Percentiles rank a stretch among this genome's conserved stretches.
phyloP scores from a whole-genome alignment of 2,888 invertebrate genomes.

The Andricus quercusramuli region DNA sequence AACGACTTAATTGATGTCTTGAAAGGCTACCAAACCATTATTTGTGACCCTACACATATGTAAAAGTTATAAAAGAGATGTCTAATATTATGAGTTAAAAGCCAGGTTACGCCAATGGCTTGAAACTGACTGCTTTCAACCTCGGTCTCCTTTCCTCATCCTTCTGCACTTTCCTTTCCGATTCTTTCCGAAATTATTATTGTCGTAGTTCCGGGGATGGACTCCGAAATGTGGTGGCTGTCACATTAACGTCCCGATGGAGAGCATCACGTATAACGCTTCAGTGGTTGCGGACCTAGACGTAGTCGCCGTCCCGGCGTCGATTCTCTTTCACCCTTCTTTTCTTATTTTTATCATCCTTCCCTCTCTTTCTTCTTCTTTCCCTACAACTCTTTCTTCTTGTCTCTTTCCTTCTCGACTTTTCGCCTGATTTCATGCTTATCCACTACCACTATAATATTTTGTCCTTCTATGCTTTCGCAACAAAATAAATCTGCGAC shows the following conservation, averaged over 20 bases:
- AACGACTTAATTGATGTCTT: too few relatives aligned
- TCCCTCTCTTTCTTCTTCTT: conserved; percentile 42
- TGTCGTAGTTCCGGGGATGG: conserved; percentile 64
- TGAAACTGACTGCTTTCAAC: conserved; percentile 26
- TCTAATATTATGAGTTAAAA: not conserved
- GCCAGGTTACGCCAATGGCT: not conserved
- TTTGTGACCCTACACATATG: too few relatives aligned
- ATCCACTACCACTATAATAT: conserved; percentile 4
- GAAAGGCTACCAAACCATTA: too few relatives aligned
- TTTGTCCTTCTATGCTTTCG: conserved; percentile 13
- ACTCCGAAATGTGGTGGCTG: conserved; percentile 71
- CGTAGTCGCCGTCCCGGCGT: conserved; percentile 59
- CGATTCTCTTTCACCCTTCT: conserved; percentile 50
- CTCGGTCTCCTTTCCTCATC: conserved; percentile 37
- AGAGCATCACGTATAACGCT: conserved; percentile 69
- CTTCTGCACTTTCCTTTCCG: conserved; percentile 53
- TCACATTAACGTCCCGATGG: conserved; percentile 72
- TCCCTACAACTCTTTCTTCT: conserved; percentile 44
- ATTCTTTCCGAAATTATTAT: conserved; percentile 66
- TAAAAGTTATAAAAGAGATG: too few relatives aligned
- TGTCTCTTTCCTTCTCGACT: conserved; percentile 52
- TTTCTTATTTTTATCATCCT: conserved; percentile 44
- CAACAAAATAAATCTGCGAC: conserved; percentile 38
- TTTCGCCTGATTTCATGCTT: conserved; percentile 60
- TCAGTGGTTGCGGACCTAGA: conserved; percentile 62